These are phyloP conservation scores for Enteromius thamalakanensis DNA, from an alignment of 2,797 vertebrate genomes.

Conservation along the genomic window DNA sequence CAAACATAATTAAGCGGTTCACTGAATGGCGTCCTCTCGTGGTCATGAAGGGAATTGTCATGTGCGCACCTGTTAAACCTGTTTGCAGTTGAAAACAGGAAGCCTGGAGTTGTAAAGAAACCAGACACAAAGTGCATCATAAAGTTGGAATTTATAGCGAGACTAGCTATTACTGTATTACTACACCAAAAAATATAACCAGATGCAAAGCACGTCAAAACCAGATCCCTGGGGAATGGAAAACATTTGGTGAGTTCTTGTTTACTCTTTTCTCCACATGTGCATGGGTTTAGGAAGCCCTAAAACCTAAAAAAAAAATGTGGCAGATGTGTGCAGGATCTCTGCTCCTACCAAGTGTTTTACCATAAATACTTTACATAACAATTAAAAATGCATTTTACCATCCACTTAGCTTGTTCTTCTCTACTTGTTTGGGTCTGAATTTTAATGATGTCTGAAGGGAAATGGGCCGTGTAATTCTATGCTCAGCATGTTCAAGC, in stretches of 20 bases:
- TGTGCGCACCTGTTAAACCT: neutral
- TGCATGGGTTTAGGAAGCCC: constrained; percentile 1
- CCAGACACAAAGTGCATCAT: neutral
- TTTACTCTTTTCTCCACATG: constrained; percentile 16
- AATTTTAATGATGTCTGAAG: neutral
- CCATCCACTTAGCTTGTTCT: neutral
- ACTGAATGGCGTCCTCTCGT: neutral
- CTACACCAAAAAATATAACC: neutral
- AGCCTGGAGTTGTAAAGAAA: constrained; percentile 3
- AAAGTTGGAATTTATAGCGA: constrained; percentile 23
- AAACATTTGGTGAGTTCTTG: constrained; percentile 15
- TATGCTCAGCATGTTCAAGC: neutral
- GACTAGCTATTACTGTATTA: neutral
- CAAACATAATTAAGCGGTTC: no score
- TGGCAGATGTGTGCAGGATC: neutral
- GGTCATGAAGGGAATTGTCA: neutral
- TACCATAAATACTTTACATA: neutral
- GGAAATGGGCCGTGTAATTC: neutral
- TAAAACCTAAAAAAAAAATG: neutral
- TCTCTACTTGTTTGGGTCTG: neutral
- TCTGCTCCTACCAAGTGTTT: neutral
- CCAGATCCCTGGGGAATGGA: constrained; percentile 3
- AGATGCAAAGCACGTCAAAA: constrained; percentile 19
- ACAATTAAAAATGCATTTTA: neutral
- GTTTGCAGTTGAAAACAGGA: constrained; percentile 1